A percentile compares a stretch with the other conserved stretches of the same genome.
Evolutionary conservation across 2,113 vertebrate genomes (phyloP).

Genomic region (Egretta garzetta): DNA sequence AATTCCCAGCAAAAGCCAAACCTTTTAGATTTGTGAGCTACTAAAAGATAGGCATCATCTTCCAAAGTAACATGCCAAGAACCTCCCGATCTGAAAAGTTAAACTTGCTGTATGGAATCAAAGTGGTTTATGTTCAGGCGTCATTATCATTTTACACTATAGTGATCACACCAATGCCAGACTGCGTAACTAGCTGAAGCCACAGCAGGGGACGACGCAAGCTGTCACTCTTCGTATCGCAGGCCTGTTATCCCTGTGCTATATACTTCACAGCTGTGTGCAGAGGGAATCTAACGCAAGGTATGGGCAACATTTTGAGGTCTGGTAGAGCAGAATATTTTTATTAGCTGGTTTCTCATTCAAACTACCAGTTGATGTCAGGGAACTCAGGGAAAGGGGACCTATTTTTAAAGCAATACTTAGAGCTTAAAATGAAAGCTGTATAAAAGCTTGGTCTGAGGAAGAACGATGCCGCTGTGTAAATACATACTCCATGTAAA

Average conservation of each 20-base stretch:
- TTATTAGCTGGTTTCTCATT: not conserved
- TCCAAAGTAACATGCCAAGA: not conserved
- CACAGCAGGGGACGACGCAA: not conserved
- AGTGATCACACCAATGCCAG: not conserved
- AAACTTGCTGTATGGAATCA: not conserved
- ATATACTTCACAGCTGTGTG: fast-evolving
- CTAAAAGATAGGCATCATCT: not conserved
- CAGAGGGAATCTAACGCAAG: not conserved
- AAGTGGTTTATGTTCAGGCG: not conserved
- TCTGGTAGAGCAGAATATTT: not conserved
- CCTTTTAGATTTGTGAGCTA: not conserved
- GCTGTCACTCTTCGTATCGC: not conserved
- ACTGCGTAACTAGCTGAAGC: not conserved
- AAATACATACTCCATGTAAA: not conserved
- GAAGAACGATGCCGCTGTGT: not conserved
- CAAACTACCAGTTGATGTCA: not conserved
- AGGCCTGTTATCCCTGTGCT: not conserved
- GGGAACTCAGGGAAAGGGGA: not conserved
- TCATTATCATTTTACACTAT: not conserved
- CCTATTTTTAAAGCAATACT: not conserved
- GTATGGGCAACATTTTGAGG: not conserved
- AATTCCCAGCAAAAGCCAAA: not conserved
- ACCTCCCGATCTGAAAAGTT: not conserved
- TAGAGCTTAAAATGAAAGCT: not conserved
- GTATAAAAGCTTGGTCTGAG: not conserved